Evolutionary conservation across 2,113 vertebrate species (phyloP).

Genomic region (Catagonus wagneri): DNA sequence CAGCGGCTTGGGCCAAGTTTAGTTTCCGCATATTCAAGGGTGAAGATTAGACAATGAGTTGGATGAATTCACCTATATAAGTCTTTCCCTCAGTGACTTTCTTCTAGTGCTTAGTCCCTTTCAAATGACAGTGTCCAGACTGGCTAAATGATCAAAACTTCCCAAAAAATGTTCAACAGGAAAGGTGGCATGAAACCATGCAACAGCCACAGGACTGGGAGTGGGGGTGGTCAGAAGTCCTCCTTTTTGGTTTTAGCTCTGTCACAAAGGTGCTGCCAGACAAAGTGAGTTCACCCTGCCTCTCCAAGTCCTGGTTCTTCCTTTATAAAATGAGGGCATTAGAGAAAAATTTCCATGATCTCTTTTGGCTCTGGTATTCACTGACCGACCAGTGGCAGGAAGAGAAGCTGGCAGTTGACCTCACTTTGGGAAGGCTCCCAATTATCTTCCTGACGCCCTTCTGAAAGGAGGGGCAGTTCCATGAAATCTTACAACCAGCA

Average conservation of each 20-base stretch:
- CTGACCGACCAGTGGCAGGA: not conserved
- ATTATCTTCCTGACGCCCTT: slow-evolving; percentile 43
- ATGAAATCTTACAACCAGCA: slow-evolving; percentile 6
- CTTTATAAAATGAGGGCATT: not conserved
- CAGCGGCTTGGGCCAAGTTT: not conserved
- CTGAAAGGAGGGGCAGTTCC: slow-evolving; percentile 2
- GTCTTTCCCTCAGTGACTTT: not conserved
- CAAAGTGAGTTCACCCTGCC: not conserved
- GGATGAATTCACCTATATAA: not conserved
- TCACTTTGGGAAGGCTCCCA: slow-evolving; percentile 18
- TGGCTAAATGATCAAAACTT: not conserved
- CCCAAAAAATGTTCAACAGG: not conserved
- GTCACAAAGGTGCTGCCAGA: not conserved
- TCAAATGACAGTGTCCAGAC: not conserved
- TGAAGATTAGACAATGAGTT: not conserved
- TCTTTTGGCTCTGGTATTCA: not conserved
- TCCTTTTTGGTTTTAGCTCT: not conserved
- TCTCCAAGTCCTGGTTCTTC: not conserved
- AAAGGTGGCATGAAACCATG: not conserved
- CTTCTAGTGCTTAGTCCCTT: not conserved
- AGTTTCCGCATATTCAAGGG: not conserved
- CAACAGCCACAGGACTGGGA: not conserved
- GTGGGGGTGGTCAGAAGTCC: not conserved
- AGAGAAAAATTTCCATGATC: not conserved
- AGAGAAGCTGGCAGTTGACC: not conserved